These are phyloP conservation scores for Epizoanthus illoricatus DNA, from an alignment of 92 coral and sea anemone genomes.

Conservation along the genomic window DNA sequence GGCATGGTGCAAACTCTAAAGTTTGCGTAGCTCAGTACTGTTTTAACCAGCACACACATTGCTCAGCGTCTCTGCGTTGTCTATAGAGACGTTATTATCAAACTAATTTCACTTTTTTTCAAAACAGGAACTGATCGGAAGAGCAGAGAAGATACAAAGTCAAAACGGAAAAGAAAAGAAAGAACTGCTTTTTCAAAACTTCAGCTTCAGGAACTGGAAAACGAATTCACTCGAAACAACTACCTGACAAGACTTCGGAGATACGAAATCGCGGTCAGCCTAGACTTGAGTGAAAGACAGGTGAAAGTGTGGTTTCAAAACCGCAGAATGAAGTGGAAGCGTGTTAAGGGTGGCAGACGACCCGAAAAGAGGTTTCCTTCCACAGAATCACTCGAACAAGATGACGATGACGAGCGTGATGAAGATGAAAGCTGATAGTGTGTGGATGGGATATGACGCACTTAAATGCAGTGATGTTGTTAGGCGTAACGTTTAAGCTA, in stretches of 20 bases:
- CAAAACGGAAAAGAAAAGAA: conserved; percentile 68
- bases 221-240: conserved; percentile 81
- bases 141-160: conserved; percentile 10
- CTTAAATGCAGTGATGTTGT: too few species aligned
- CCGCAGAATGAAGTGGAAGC: conserved; percentile 93
- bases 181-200: conserved; percentile 90
- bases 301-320: conserved; percentile 94
- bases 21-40: too few species aligned
- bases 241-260: conserved; percentile 84
- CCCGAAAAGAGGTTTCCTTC: conserved; percentile 57
- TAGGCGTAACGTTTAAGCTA: too few species aligned
- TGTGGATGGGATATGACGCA: too few species aligned
- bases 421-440: conserved; percentile 23
- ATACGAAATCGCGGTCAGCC: conserved; percentile 84
- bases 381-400: conserved; percentile 22
- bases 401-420: conserved; percentile 15
- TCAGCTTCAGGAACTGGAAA: conserved; percentile 86
- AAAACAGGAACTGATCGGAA: neutral
- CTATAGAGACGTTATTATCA: neutral
- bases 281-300: conserved; percentile 85
- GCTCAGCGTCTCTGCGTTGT: too few species aligned
- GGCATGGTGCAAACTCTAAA: too few species aligned
- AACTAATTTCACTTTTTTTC: neutral
- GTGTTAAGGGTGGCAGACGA: conserved; percentile 73
- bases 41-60: too few species aligned